These are phyloP conservation scores for Metopolophium dirhodum DNA, from an alignment of 1,140 invertebrate species.

Conservation along the genomic window DNA sequence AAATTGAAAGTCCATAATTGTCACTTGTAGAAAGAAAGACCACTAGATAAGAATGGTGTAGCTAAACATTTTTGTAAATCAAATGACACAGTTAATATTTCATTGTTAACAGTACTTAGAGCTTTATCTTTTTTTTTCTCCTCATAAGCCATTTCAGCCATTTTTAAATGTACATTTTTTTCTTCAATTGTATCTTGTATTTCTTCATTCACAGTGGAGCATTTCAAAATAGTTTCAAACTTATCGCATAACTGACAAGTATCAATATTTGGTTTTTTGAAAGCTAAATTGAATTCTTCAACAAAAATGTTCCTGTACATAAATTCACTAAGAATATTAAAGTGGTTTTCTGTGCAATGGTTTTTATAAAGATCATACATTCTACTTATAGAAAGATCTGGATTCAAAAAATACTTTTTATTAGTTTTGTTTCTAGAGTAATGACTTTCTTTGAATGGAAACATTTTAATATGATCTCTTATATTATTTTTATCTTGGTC, in stretches of 20 bases:
- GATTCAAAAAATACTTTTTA: constrained; percentile 52
- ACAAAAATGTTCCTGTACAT: constrained; percentile 38
- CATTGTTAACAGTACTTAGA: no score
- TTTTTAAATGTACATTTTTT: no score
- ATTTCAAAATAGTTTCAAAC: neutral
- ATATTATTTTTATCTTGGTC: constrained; percentile 20
- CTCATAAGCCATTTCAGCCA: no score
- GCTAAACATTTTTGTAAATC: no score
- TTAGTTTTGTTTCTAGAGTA: constrained; percentile 12
- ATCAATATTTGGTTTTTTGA: constrained; percentile 47
- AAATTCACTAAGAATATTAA: constrained; percentile 31
- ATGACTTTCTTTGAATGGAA: constrained; percentile 46
- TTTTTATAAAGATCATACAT: constrained; percentile 41
- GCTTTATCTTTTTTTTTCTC: no score
- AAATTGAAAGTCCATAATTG: no score
- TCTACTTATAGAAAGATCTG: constrained; percentile 21
- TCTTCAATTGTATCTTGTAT: no score
- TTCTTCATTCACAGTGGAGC: no score
- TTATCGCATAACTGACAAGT: constrained; percentile 20
- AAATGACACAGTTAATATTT: no score
- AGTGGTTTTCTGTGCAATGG: neutral
- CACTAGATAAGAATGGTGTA: no score
- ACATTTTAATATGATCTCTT: constrained; percentile 38
- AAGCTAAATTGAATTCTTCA: constrained; percentile 53
- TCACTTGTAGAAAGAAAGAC: no score